Percentiles rank a stretch among this genome's conserved stretches.
These are phyloP conservation scores for Buathra laborator DNA, from an alignment of 2,888 invertebrate genomes.

Conservation along the genomic window DNA sequence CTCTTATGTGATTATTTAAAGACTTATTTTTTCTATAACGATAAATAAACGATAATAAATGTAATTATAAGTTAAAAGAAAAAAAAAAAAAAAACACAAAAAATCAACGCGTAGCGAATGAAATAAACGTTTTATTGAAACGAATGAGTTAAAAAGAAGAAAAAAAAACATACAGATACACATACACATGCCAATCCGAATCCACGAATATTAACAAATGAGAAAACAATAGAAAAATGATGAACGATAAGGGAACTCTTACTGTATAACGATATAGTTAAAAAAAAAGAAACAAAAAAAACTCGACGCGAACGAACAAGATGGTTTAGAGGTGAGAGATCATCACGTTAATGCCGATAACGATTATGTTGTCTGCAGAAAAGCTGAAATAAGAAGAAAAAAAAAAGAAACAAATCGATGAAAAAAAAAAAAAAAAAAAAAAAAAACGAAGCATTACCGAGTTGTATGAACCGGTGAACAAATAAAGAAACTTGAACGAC, in stretches of 20 bases:
- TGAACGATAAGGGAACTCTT: conserved; percentile 55
- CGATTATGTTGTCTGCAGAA: conserved; percentile 51
- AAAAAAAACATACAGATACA: conserved; percentile 59
- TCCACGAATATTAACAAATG: conserved; percentile 36
- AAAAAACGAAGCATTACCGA: conserved; percentile 70
- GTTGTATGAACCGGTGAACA: conserved; percentile 80
- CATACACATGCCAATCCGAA: conserved; percentile 39
- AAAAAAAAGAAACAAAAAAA: neutral
- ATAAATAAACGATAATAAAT: conserved; percentile 79
- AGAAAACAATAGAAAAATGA: conserved; percentile 2
- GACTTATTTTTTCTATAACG: conserved; percentile 85
- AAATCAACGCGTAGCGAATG: conserved; percentile 75
- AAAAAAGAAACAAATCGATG: conserved; percentile 4
- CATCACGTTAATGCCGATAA: conserved; percentile 30
- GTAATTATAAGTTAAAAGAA: conserved; percentile 66
- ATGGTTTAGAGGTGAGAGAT: conserved; percentile 55
- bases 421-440: conserved; percentile 25
- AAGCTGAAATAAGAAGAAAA: conserved; percentile 18
- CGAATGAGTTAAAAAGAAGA: conserved; percentile 75
- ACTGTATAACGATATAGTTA: conserved; percentile 68
- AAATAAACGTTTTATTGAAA: conserved; percentile 80
- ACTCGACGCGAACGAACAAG: conserved; percentile 66
- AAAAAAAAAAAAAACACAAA: conserved; percentile 20
- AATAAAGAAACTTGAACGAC: conserved; percentile 74
- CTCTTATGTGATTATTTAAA: conserved; percentile 85